Percentiles rank a stretch among this genome's conserved stretches.
Evolutionary conservation across 2,888 invertebrate genomes (phyloP).

Genomic region (Leucophora obtusa): DNA sequence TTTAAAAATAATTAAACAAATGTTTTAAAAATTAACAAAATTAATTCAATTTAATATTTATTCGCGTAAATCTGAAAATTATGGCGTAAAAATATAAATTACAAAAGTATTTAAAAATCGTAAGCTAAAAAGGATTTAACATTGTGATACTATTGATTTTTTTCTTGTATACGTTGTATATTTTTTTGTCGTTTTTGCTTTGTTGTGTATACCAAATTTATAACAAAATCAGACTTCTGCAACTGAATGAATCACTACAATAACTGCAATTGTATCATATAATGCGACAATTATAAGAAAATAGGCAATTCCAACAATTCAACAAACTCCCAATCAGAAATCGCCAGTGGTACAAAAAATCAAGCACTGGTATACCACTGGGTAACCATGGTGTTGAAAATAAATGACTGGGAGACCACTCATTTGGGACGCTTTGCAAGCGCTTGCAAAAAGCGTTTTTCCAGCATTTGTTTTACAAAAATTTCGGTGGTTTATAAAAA

Average conservation of each 20-base stretch:
- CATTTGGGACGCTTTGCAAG: too few species aligned
- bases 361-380: too few species aligned
- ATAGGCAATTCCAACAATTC: neutral
- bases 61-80: too few species aligned
- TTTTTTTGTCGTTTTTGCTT: constrained; percentile 27
- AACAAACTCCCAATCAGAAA: too few species aligned
- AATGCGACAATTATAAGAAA: neutral
- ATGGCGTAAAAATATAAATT: too few species aligned
- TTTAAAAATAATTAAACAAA: neutral
- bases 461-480: too few species aligned
- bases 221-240: constrained; percentile 22
- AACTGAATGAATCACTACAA: constrained; percentile 47
- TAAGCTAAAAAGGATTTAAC: neutral
- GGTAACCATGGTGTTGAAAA: too few species aligned
- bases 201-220: constrained; percentile 26
- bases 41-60: too few species aligned
- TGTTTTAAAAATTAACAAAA: neutral
- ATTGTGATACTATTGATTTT: constrained; percentile 43
- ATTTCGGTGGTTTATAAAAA: too few species aligned
- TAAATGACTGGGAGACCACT: too few species aligned
- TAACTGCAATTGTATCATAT: constrained; percentile 11
- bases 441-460: too few species aligned
- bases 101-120: neutral
- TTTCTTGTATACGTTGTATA: constrained; percentile 55
- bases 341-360: too few species aligned